Evolutionary conservation across 2,113 vertebrate species (phyloP).

Genomic region (Thamnaconus septentrionalis): DNA sequence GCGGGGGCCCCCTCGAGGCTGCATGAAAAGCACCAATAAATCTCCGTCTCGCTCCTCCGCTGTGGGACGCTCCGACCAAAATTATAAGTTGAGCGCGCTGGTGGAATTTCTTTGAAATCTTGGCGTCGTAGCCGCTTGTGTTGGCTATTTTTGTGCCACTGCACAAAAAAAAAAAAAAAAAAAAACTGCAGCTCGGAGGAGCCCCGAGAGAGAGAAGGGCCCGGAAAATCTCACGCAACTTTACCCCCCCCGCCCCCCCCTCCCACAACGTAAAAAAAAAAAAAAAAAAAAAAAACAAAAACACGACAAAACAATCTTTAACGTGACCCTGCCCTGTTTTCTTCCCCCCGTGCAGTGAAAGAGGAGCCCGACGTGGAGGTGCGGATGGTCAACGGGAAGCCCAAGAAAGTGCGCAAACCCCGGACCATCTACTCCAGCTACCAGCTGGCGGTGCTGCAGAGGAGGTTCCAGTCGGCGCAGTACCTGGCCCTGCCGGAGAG

Average conservation of each 20-base stretch:
- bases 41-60: slow-evolving; percentile 52
- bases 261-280: neutral
- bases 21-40: slow-evolving; percentile 67
- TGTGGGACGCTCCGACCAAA: slow-evolving; percentile 66
- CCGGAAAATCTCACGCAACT: too few species aligned
- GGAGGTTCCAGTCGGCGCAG: slow-evolving; percentile 91
- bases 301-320: neutral
- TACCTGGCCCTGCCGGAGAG: slow-evolving; percentile 91
- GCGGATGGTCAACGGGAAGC: slow-evolving; percentile 93
- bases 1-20: slow-evolving; percentile 27
- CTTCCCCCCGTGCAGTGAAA: slow-evolving; percentile 73
- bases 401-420: slow-evolving; percentile 93
- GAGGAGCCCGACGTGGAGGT: slow-evolving; percentile 91
- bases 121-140: slow-evolving; percentile 28
- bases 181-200: neutral
- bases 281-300: neutral
- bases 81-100: slow-evolving; percentile 60
- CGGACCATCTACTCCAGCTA: slow-evolving; percentile 95
- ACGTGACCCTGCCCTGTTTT: neutral
- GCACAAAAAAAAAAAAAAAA: too few species aligned
- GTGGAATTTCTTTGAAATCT: slow-evolving; percentile 70
- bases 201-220: too few species aligned
- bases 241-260: too few species aligned
- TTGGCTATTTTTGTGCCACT: slow-evolving; percentile 51
- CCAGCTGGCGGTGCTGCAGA: slow-evolving; percentile 90